phyloP scores from a whole-genome alignment of 2,888 invertebrate species.

The Aspidiotus destructor region DNA sequence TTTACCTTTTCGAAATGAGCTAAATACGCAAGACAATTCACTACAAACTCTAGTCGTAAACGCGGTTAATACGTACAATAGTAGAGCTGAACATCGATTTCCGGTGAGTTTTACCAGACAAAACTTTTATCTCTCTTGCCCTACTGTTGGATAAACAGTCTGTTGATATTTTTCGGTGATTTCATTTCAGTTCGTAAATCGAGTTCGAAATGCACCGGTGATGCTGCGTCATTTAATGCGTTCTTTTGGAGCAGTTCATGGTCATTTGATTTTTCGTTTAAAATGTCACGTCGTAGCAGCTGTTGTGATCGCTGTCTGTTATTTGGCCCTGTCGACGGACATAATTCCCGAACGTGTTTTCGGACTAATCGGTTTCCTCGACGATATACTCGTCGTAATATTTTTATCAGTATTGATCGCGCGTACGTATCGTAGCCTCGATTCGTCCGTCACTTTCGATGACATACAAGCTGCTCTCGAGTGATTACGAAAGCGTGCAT shows the following conservation, averaged over 20 bases:
- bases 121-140: neutral
- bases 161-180: neutral
- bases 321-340: conserved; percentile 21
- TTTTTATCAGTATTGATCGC: conserved; percentile 10
- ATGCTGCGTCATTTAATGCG: conserved; percentile 23
- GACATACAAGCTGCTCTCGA: conserved; percentile 21
- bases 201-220: conserved; percentile 17
- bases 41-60: conserved; percentile 4
- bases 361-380: conserved; percentile 22
- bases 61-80: conserved; percentile 17
- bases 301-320: conserved; percentile 17
- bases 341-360: conserved; percentile 21
- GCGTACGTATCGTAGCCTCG: conserved; percentile 17
- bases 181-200: conserved; percentile 1
- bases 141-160: neutral
- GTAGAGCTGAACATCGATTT: conserved; percentile 21
- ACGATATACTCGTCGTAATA: conserved; percentile 22
- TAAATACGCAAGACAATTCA: neutral
- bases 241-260: conserved; percentile 15
- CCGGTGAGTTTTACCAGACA: conserved; percentile 7
- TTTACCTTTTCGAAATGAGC: conserved; percentile 13
- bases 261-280: conserved; percentile 17
- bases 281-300: conserved; percentile 24
- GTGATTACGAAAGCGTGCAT: neutral
- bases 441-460: conserved; percentile 19